Evolutionary conservation across 2,888 invertebrate species (phyloP).

Genomic region (Drosophila subsilvestris): DNA sequence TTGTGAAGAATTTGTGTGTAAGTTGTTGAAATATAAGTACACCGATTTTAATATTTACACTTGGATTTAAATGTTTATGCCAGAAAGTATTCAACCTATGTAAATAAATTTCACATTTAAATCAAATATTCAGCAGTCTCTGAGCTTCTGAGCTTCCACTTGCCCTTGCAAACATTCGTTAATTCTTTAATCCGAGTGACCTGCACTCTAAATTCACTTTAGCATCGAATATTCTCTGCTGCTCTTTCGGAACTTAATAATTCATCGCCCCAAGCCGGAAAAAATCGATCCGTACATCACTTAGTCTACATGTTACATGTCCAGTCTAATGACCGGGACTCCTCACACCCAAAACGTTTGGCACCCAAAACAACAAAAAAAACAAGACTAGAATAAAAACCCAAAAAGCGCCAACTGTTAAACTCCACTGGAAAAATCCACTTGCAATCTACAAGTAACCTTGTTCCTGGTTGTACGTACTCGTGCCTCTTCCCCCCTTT

Average conservation of each 20-base stretch:
- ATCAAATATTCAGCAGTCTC: no score
- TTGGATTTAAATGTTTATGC: no score
- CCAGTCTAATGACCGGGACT: background rate
- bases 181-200: background rate
- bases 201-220: background rate
- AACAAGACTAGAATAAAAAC: conserved; percentile 17
- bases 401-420: conserved; percentile 36
- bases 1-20: no score
- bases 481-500: background rate
- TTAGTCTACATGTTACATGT: background rate
- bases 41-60: no score
- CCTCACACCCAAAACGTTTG: no score
- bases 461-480: conserved; percentile 9
- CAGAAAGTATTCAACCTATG: no score
- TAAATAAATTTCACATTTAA: no score
- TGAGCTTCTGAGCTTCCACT: background rate
- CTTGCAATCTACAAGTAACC: conserved; percentile 31
- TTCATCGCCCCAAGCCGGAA: background rate
- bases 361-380: no score
- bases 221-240: background rate
- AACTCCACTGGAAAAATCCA: conserved; percentile 27
- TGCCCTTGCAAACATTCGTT: no score
- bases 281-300: background rate
- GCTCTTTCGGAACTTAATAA: background rate
- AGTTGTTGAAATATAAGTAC: no score